Conservation (phyloP, 2,888 invertebrate species). For the Leucophora obtusa region DNA sequence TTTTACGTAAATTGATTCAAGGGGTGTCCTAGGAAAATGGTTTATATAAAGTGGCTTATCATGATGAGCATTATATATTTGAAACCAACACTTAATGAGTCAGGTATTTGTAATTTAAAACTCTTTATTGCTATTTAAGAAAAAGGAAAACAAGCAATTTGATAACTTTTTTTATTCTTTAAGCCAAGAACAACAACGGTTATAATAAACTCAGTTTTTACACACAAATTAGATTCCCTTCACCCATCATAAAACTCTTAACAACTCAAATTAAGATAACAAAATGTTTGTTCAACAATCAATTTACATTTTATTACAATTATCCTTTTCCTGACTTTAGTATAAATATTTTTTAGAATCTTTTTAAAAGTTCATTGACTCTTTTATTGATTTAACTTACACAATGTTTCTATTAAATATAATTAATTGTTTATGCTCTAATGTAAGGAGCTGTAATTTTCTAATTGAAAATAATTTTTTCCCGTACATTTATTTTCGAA, state of each 20-base stretch:
- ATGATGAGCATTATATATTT: neutral
- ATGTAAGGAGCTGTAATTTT: conserved; percentile 47
- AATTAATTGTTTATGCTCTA: conserved; percentile 44
- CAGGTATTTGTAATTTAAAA: conserved; percentile 43
- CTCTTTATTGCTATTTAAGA: conserved; percentile 8
- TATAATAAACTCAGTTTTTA: neutral
- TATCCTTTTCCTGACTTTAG: neutral
- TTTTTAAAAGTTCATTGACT: conserved; percentile 41
- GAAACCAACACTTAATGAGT: conserved; percentile 7
- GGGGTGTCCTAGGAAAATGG: conserved; percentile 10
- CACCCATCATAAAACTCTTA: conserved; percentile 5
- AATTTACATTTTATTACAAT: conserved; percentile 5
- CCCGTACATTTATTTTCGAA: conserved; percentile 30
- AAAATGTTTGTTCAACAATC: conserved; percentile 7
- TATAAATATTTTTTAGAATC: no score
- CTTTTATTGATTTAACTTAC: neutral
- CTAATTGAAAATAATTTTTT: conserved; percentile 39
- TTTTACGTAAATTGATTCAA: conserved; percentile 23
- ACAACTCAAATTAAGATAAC: conserved; percentile 3
- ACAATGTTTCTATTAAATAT: conserved; percentile 33
- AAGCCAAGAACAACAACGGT: conserved; percentile 4
- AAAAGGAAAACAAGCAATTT: neutral
- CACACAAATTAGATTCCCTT: neutral
- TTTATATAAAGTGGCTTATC: conserved; percentile 18
- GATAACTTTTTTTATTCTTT: neutral